phyloP scores from a whole-genome alignment of 1,140 invertebrate genomes.

The Plectrocnemia conspersa region DNA sequence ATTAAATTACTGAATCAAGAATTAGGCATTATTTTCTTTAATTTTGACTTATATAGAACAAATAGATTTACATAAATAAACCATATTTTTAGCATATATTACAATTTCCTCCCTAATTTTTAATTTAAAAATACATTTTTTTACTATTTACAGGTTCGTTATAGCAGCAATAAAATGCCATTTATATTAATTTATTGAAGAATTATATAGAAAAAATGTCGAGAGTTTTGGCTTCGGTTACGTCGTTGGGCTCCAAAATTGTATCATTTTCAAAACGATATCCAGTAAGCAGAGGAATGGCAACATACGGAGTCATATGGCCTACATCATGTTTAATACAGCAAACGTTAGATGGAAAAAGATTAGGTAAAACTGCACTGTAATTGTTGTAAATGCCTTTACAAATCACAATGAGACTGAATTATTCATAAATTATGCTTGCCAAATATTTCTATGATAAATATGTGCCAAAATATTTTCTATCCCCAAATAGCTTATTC shows the following conservation, averaged over 20 bases:
- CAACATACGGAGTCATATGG: conserved; percentile 31
- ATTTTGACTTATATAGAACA: no score
- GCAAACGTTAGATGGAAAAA: conserved; percentile 31
- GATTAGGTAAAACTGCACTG: conserved; percentile 31
- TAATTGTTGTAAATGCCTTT: no score
- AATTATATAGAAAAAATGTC: conserved; percentile 18
- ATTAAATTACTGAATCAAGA: no score
- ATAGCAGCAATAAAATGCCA: no score
- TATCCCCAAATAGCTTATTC: not conserved
- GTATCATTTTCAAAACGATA: conserved; percentile 22
- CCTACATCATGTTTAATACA: conserved; percentile 32
- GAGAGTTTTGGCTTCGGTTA: not conserved
- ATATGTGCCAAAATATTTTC: no score
- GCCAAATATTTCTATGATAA: no score
- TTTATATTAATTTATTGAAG: not conserved
- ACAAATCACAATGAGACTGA: not conserved
- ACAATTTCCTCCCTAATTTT: no score
- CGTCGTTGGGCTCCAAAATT: conserved; percentile 18
- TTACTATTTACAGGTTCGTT: no score
- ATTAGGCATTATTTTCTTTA: no score
- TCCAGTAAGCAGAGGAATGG: conserved; percentile 32
- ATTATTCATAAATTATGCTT: not conserved
- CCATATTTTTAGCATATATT: no score
- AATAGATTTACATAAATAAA: no score
- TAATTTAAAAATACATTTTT: no score